Conservation (phyloP, 2,797 vertebrate genomes). For the Acanthis flammea region DNA sequence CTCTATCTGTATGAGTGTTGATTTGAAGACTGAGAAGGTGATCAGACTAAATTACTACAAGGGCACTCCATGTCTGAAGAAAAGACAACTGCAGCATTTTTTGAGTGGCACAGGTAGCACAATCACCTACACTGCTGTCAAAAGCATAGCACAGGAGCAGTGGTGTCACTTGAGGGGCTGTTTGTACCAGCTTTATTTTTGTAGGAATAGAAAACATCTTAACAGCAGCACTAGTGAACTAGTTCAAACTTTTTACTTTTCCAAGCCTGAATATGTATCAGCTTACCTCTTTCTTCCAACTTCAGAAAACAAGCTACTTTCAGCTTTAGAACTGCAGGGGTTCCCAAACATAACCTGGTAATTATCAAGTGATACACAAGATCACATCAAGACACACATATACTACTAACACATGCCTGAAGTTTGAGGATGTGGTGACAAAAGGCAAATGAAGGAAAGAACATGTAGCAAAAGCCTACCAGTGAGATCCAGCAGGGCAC, state of each 20-base stretch:
- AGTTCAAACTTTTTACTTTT: background rate
- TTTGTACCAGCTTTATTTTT: background rate
- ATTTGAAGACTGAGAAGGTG: background rate
- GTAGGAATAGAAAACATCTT: background rate
- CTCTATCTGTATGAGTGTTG: background rate
- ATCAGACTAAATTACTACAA: background rate
- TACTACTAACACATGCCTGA: fast-evolving
- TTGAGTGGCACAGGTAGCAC: background rate
- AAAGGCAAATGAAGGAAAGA: background rate
- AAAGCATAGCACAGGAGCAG: background rate
- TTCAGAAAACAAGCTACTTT: background rate
- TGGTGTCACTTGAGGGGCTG: background rate
- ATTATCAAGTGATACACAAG: background rate
- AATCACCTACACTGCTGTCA: background rate
- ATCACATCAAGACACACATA: background rate
- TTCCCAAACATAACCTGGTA: background rate
- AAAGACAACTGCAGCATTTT: background rate
- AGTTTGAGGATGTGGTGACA: background rate
- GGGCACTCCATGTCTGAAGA: background rate
- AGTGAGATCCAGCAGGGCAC: background rate
- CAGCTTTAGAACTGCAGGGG: background rate
- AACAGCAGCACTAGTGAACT: background rate
- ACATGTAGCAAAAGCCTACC: background rate
- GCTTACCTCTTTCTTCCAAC: background rate
- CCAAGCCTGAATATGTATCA: background rate